Conservation (phyloP, 2,113 vertebrate genomes). For the Naja naja region DNA sequence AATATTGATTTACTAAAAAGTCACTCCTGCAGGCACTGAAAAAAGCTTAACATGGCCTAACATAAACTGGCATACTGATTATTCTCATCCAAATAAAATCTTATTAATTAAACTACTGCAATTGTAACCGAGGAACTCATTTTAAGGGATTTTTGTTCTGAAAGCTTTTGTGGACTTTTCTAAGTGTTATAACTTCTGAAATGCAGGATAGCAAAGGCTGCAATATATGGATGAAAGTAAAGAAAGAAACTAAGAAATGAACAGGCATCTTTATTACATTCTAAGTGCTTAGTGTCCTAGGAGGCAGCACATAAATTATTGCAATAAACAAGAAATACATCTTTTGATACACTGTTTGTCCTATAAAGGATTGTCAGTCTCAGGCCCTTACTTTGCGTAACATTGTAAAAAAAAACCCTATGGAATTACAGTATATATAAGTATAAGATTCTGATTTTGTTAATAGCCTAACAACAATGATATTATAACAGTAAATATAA, state of each 20-base stretch:
- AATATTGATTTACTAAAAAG: background rate
- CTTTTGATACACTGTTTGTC: background rate
- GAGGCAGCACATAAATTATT: background rate
- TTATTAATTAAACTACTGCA: background rate
- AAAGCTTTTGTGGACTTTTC: background rate
- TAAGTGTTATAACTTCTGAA: background rate
- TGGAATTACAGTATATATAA: background rate
- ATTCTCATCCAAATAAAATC: background rate
- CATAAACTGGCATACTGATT: background rate
- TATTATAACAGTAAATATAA: background rate
- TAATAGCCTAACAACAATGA: background rate
- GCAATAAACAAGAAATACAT: background rate
- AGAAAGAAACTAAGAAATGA: background rate
- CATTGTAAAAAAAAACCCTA: background rate
- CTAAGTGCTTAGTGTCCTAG: background rate
- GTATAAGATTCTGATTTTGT: background rate
- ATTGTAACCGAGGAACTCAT: background rate
- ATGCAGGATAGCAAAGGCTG: background rate
- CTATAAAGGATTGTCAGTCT: background rate
- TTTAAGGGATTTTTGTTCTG: background rate
- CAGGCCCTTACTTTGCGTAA: background rate
- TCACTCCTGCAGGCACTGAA: background rate
- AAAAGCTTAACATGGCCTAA: background rate
- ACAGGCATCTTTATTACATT: background rate
- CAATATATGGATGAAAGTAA: background rate